Base-by-base conservation (phyloP, 2,888 invertebrate genomes). In the Lepetodrilus schrolli region DNA sequence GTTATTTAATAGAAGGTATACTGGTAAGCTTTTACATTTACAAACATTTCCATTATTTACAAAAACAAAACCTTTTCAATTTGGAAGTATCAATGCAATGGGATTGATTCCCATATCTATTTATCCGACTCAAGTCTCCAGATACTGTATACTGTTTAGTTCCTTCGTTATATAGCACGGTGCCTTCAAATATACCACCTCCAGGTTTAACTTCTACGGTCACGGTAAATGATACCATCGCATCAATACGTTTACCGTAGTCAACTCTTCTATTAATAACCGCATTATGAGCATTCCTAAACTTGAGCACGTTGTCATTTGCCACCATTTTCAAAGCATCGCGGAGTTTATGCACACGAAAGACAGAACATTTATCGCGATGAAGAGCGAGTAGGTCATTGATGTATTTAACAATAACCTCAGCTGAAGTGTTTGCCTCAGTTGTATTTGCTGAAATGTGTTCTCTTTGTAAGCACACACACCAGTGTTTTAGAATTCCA, bases 401-500 rank as follows among this genome's bases (percentile, higher is more conserved):
- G 3, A 73, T 68, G 8, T 50, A 4, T 10, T 38, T 10, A 7
- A 73, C 66, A 13, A 73, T 38, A 4, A 20, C n/a, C 13, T 48
- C 4, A 0, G 26, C 66, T 5, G 68, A 21, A 7, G n/a, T 5
- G 1, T 26, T 47, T 7, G 17, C 26, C 1, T 36, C n/a, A 21
- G 26, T 5, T 7, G 13, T 4, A 34, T 38, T 7, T 0, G 4
- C 43, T 2, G 7, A 2, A 30, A 20, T 20, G 5, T 21, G 5
- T 10, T 68, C 17, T 2, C 50, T 69, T 1, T 68, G 43, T 7
- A 49, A 23, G 21, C 76, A 76, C 8, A 70, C 17, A 17, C 76
- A 76, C 43, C 58, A 70, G 26, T 96, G 95, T 30, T 94, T 93
- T 0, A 94, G 93, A 73, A 97, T 95, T 0, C 92, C 93, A 0